Conservation (phyloP, 2,797 vertebrate species). For the Cirrhinus mrigala region DNA sequence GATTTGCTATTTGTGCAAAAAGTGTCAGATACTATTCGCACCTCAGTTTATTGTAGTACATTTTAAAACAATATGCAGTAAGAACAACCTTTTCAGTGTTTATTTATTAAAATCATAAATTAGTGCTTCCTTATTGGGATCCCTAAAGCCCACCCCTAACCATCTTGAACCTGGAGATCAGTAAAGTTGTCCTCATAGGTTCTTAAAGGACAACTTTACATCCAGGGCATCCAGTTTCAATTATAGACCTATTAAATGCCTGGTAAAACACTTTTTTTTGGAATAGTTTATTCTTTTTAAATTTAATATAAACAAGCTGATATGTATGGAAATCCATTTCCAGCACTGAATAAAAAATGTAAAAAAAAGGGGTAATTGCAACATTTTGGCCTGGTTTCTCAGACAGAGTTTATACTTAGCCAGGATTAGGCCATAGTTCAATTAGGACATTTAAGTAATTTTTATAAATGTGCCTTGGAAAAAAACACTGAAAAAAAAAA, state of each 20-base stretch:
- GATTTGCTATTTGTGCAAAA: not conserved
- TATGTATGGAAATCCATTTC: too few species aligned
- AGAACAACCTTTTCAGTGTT: not conserved
- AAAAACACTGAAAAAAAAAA: too few species aligned
- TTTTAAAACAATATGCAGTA: not conserved
- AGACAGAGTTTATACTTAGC: too few species aligned
- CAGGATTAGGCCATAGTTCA: too few species aligned
- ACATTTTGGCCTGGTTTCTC: too few species aligned
- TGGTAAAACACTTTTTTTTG: too few species aligned
- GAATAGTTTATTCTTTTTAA: too few species aligned
- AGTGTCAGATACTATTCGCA: not conserved
- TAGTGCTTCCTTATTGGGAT: not conserved
- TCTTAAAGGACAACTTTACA: not conserved
- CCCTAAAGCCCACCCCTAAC: not conserved
- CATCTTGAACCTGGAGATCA: not conserved
- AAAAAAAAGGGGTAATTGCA: too few species aligned
- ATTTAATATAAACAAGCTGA: too few species aligned
- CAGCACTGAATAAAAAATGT: too few species aligned
- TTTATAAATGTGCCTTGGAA: too few species aligned
- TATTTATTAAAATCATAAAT: not conserved
- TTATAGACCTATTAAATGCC: not conserved
- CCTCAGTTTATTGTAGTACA: not conserved
- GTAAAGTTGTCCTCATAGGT: not conserved
- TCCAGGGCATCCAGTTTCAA: not conserved
- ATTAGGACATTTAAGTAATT: too few species aligned